phyloP scores from a whole-genome alignment of 2,888 invertebrate genomes.

The Drosophila birchii region DNA sequence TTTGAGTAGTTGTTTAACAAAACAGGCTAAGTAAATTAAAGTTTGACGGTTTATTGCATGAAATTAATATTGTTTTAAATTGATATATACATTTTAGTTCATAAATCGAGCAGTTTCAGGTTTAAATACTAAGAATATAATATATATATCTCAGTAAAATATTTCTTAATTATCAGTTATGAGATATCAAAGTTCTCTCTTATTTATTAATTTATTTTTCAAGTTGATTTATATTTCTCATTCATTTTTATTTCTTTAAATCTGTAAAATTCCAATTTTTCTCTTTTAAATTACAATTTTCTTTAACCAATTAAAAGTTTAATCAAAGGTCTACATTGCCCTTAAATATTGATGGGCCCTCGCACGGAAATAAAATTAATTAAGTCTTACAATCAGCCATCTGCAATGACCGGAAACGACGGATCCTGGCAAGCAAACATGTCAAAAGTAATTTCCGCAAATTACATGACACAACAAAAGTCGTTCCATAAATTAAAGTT shows the following conservation, averaged over 20 bases:
- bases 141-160: not conserved
- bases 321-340: slow-evolving; percentile 30
- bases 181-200: not conserved
- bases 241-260: not conserved
- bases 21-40: slow-evolving; percentile 1
- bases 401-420: slow-evolving; percentile 50
- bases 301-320: slow-evolving; percentile 30
- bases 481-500: slow-evolving; percentile 66
- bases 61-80: not conserved
- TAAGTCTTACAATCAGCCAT: slow-evolving; percentile 62
- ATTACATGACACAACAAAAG: slow-evolving; percentile 59
- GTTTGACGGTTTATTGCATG: not conserved
- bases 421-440: slow-evolving; percentile 41
- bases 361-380: slow-evolving; percentile 63
- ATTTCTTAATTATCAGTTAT: not conserved
- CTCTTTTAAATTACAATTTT: slow-evolving; percentile 4
- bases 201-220: not conserved
- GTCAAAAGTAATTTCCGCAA: slow-evolving; percentile 75
- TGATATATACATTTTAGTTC: not conserved
- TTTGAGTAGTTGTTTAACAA: slow-evolving; percentile 10
- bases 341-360: slow-evolving; percentile 68
- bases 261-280: not conserved
- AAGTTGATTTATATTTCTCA: not conserved
- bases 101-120: not conserved
- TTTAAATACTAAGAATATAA: not conserved